Conservation (phyloP, 53 echinoderm and acorn worm species). For the Antedon mediterranea region DNA sequence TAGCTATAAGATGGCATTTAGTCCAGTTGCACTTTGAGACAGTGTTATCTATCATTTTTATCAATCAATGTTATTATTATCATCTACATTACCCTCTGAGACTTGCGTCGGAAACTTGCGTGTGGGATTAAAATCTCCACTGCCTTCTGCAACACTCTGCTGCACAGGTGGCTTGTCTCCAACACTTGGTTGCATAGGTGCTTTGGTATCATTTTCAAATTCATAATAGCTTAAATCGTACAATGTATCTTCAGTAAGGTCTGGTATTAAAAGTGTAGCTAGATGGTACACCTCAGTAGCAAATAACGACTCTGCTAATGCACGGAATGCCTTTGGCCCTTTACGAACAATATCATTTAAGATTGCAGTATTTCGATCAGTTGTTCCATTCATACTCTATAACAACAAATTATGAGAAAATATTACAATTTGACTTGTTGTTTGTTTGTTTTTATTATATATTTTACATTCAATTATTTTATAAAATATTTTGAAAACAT, state of each 20-base stretch:
- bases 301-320: slow-evolving; percentile 32
- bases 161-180: neutral
- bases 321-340: slow-evolving; percentile 60
- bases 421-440: neutral
- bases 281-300: slow-evolving; percentile 41
- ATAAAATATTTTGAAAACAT: too few species aligned
- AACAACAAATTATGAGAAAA: neutral
- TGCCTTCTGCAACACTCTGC: neutral
- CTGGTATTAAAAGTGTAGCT: slow-evolving; percentile 26
- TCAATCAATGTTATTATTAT: too few species aligned
- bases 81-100: neutral
- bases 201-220: neutral
- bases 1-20: too few species aligned
- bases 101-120: neutral
- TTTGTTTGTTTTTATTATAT: neutral
- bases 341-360: slow-evolving; percentile 50
- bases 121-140: neutral
- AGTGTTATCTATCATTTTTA: too few species aligned
- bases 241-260: neutral
- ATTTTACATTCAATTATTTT: too few species aligned
- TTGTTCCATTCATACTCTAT: slow-evolving; percentile 17
- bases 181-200: neutral
- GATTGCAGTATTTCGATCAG: slow-evolving; percentile 29
- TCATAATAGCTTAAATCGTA: neutral
- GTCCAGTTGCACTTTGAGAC: too few species aligned